Conservation (phyloP, 1,140 invertebrate species). For the Dreissena polymorpha region DNA sequence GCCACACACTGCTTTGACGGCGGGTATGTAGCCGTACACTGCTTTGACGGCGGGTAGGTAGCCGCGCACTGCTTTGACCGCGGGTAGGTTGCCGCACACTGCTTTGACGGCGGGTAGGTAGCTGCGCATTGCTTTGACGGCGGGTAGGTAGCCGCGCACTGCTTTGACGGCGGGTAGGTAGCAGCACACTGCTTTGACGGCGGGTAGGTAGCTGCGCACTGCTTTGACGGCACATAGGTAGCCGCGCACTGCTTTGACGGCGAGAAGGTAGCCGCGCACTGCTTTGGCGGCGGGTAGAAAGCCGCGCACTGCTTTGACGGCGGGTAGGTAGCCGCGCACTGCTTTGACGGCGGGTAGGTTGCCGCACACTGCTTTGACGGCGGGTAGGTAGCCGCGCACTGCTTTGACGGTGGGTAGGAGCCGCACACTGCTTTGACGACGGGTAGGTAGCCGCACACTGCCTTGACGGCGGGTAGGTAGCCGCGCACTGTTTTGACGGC, state of each 20-base stretch:
- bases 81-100: conserved; percentile 95
- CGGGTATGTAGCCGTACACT: no score
- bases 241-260: conserved; percentile 89
- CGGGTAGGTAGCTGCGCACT: conserved; percentile 93
- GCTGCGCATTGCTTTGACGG: conserved; percentile 89
- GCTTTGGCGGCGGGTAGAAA: conserved; percentile 83
- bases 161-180: conserved; percentile 83
- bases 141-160: conserved; percentile 93
- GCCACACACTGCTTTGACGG: no score
- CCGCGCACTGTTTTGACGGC: conserved; percentile 88
- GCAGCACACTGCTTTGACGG: conserved; percentile 89
- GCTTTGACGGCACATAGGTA: conserved; percentile 83
- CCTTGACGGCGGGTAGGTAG: conserved; percentile 83
- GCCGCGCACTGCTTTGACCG: no score
- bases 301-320: conserved; percentile 89
- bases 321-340: conserved; percentile 93
- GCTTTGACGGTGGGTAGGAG: conserved; percentile 84
- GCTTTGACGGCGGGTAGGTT: conserved; percentile 83
- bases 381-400: conserved; percentile 93
- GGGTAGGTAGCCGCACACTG: conserved; percentile 95
- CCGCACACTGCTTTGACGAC: conserved; percentile 88
- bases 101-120: conserved; percentile 83
- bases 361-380: conserved; percentile 89
- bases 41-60: no score
- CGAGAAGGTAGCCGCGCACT: conserved; percentile 93